Conservation (phyloP, 2,797 vertebrate genomes). For the Orestias chungarensis region DNA sequence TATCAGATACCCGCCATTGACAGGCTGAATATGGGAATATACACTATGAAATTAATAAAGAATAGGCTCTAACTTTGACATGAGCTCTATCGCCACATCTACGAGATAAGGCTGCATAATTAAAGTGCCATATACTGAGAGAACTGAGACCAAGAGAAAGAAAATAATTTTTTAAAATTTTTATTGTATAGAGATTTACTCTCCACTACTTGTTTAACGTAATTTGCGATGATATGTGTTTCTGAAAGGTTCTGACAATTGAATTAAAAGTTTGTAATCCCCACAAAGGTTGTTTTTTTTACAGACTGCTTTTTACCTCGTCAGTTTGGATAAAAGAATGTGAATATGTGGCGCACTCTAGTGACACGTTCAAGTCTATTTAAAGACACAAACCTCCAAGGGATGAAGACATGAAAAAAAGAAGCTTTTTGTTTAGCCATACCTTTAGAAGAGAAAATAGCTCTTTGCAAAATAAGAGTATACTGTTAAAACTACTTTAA, state of each 20-base stretch:
- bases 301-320: too few species aligned
- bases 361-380: conserved; percentile 64
- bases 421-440: conserved; percentile 38
- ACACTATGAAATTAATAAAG: conserved; percentile 83
- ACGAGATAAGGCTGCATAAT: conserved; percentile 83
- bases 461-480: not conserved
- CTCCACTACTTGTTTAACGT: conserved; percentile 68
- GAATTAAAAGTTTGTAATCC: conserved; percentile 80
- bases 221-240: conserved; percentile 58
- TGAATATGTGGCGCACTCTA: conserved; percentile 38
- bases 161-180: conserved; percentile 48
- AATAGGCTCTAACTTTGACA: conserved; percentile 76
- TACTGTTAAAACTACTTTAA: too few species aligned
- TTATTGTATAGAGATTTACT: conserved; percentile 76
- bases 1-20: conserved; percentile 77
- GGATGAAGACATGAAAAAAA: conserved; percentile 18
- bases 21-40: conserved; percentile 80
- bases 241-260: conserved; percentile 71
- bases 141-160: conserved; percentile 47
- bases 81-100: conserved; percentile 79
- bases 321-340: conserved; percentile 56
- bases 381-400: conserved; percentile 44
- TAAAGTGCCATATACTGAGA: conserved; percentile 81
- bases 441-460: conserved; percentile 2
- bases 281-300: conserved; percentile 43